Evolutionary conservation across 2,888 invertebrate genomes (phyloP).

Genomic region (Nasonovia ribisnigri): DNA sequence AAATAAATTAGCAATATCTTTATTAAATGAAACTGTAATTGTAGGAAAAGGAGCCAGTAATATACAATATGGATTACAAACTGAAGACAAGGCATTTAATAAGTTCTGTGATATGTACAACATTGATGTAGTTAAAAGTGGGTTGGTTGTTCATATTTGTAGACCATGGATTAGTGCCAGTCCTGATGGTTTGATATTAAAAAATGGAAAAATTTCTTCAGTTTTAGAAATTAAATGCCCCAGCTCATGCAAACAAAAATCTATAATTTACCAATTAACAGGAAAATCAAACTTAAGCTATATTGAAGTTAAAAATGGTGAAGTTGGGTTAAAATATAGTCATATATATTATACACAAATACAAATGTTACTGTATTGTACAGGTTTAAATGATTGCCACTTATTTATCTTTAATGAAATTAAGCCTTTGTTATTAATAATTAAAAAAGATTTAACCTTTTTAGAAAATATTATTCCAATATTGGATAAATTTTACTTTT

Average conservation of each 20-base stretch:
- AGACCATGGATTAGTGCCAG: background rate
- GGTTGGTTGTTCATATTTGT: background rate
- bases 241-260: no score
- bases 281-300: no score
- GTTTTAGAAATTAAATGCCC: no score
- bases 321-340: background rate
- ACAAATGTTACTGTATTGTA: conserved; percentile 3
- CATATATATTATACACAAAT: conserved; percentile 20
- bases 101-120: background rate
- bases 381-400: background rate
- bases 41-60: background rate
- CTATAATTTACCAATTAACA: no score
- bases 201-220: no score
- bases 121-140: background rate
- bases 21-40: background rate
- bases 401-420: background rate
- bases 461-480: background rate
- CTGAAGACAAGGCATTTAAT: background rate
- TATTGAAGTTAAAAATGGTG: no score
- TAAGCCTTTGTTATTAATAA: background rate
- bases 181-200: no score
- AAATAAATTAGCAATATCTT: conserved; percentile 9
- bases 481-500: no score
- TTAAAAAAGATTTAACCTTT: background rate
- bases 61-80: background rate